Conservation (phyloP, 2,888 invertebrate genomes). For the Ormia ochracea region DNA sequence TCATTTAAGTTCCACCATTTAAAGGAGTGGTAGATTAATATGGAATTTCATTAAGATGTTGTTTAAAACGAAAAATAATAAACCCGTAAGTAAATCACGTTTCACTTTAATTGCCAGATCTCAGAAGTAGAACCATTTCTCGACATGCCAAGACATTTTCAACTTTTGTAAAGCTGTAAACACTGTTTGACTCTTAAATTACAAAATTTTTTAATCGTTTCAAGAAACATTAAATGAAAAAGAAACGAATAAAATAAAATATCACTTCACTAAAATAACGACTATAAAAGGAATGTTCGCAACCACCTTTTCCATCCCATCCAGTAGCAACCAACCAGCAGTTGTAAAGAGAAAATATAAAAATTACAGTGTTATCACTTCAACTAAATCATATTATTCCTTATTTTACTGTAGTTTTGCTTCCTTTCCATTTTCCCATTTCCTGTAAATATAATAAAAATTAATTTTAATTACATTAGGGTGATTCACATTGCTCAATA, state of each 20-base stretch:
- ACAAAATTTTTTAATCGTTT: neutral
- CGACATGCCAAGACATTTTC: no score
- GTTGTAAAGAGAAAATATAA: conserved; percentile 4
- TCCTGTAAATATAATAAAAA: neutral
- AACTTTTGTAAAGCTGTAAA: no score
- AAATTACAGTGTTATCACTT: conserved; percentile 29
- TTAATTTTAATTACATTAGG: conserved; percentile 5
- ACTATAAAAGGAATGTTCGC: neutral
- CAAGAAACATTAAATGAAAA: neutral
- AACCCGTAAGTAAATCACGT: no score
- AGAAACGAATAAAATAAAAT: conserved; percentile 18
- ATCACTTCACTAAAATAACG: neutral
- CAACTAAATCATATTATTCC: conserved; percentile 32
- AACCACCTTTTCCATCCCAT: neutral
- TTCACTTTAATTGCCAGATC: no score
- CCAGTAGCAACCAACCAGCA: neutral
- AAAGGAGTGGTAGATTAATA: no score
- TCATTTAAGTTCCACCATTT: no score
- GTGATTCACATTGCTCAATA: no score
- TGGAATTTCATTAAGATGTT: no score
- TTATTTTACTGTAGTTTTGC: neutral
- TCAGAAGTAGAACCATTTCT: no score
- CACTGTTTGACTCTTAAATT: conserved; percentile 7
- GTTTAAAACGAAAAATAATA: no score
- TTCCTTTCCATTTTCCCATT: neutral